These are phyloP conservation scores for Oreonectes daqikongensis DNA, from an alignment of 2,797 vertebrate genomes.

Conservation along the genomic window DNA sequence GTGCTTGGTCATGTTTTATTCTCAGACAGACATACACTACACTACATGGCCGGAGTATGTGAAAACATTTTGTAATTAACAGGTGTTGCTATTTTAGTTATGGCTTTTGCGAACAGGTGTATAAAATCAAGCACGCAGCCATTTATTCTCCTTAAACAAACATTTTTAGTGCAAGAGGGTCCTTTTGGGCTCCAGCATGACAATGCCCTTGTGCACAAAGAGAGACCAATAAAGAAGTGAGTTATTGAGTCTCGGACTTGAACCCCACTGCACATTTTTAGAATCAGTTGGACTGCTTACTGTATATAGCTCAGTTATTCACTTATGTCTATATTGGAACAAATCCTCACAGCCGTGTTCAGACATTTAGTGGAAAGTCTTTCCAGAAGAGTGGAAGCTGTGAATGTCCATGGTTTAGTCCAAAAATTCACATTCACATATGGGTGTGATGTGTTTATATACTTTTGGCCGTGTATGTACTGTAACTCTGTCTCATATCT, in stretches of 20 bases:
- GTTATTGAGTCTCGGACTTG: neutral
- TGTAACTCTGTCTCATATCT: neutral
- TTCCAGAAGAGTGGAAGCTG: neutral
- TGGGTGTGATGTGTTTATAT: neutral
- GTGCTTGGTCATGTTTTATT: slow-evolving; percentile 42
- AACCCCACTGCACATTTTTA: neutral
- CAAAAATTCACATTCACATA: neutral
- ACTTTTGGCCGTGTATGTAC: slow-evolving; percentile 11
- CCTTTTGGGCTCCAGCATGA: neutral
- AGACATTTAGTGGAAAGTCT: neutral
- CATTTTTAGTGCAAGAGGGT: neutral
- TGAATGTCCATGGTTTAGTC: neutral
- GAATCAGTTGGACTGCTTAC: neutral
- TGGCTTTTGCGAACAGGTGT: neutral
- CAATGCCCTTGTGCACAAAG: neutral
- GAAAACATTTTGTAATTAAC: neutral
- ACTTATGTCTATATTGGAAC: neutral
- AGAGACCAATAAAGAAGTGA: neutral
- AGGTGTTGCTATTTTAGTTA: slow-evolving; percentile 8
- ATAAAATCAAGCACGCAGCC: neutral
- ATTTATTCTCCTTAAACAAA: neutral
- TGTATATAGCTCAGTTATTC: neutral
- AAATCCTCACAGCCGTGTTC: neutral
- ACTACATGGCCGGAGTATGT: slow-evolving; percentile 15
- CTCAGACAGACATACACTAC: neutral